phyloP scores from a whole-genome alignment of 1,140 invertebrate species.

The Temnothorax nylanderi region DNA sequence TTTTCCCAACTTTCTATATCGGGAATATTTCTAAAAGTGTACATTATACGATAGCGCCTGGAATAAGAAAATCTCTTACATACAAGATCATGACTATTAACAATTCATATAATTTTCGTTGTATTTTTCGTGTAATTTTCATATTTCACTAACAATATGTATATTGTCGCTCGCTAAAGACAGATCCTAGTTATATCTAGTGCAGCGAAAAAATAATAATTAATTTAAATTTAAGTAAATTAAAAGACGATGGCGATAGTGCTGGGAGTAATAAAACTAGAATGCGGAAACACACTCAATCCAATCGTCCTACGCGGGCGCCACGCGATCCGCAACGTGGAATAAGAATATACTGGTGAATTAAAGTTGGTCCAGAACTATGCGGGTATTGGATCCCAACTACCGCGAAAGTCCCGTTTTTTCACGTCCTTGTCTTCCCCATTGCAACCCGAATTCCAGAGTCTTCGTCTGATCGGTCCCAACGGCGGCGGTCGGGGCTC shows the following conservation, averaged over 20 bases:
- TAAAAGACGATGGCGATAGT: not conserved
- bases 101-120: not conserved
- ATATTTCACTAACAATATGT: not conserved
- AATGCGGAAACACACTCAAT: not conserved
- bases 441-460: constrained; percentile 50
- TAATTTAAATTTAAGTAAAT: not conserved
- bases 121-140: not conserved
- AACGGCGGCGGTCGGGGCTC: constrained; percentile 34
- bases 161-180: not conserved
- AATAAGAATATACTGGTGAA: constrained; percentile 52
- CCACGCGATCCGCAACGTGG: constrained; percentile 8
- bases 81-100: not conserved
- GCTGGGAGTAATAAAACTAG: not conserved
- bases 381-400: constrained; percentile 72
- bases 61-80: constrained; percentile 50
- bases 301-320: not conserved
- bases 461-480: constrained; percentile 63
- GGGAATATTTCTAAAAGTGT: constrained; percentile 25
- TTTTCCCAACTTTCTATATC: constrained; percentile 27
- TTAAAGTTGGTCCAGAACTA: constrained; percentile 71
- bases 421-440: constrained; percentile 52
- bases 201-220: not conserved
- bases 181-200: not conserved
- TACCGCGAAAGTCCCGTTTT: constrained; percentile 52
- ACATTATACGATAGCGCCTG: not conserved